These are phyloP conservation scores for Athene noctua DNA, from an alignment of 2,113 vertebrate genomes.

Conservation along the genomic window DNA sequence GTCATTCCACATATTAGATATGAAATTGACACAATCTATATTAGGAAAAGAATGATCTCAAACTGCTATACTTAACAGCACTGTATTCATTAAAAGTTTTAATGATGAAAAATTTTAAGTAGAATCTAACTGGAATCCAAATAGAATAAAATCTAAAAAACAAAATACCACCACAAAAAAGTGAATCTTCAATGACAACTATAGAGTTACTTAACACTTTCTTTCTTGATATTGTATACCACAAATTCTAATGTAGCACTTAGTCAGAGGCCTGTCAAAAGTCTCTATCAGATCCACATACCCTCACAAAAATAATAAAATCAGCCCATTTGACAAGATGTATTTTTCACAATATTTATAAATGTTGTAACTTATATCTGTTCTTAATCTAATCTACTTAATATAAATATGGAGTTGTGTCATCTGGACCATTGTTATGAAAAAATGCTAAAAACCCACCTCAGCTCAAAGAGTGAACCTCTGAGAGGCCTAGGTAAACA, in stretches of 20 bases:
- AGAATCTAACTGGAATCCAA: background rate
- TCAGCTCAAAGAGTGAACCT: background rate
- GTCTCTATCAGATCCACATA: background rate
- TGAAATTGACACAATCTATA: background rate
- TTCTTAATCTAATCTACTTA: background rate
- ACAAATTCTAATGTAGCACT: background rate
- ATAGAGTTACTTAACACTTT: background rate
- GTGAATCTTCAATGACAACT: background rate
- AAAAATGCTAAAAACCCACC: background rate
- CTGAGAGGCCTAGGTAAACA: background rate
- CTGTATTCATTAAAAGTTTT: background rate
- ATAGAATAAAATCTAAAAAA: background rate
- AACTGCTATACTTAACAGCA: background rate
- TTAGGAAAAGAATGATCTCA: background rate
- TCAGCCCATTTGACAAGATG: background rate
- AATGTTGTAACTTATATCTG: background rate
- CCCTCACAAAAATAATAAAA: background rate
- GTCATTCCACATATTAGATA: background rate
- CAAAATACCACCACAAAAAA: background rate
- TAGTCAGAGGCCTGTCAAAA: background rate
- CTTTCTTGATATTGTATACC: background rate
- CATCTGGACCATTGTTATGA: background rate
- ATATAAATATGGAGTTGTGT: background rate
- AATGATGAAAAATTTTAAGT: background rate
- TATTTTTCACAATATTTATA: background rate